These are phyloP conservation scores for Choloepus didactylus DNA, from an alignment of 2,797 vertebrate genomes.

Conservation along the genomic window DNA sequence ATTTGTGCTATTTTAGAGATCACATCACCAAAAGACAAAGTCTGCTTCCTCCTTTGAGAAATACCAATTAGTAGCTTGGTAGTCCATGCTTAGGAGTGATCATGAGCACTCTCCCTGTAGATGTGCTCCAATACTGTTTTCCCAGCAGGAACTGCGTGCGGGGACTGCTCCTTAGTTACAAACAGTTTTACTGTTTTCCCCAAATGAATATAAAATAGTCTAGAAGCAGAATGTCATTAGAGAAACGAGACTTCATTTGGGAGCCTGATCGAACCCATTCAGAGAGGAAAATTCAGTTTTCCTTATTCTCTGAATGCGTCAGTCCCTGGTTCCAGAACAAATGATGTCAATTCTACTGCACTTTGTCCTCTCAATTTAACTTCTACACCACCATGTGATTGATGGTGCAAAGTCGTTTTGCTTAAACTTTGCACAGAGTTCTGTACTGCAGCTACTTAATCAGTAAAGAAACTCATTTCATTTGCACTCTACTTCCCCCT, in stretches of 20 bases:
- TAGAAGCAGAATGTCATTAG: conserved; percentile 50
- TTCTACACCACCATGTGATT: background rate
- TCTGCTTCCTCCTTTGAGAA: conserved; percentile 42
- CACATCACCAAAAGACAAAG: background rate
- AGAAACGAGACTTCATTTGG: conserved; percentile 8
- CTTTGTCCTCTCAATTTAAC: background rate
- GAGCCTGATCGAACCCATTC: background rate
- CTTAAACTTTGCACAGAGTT: background rate
- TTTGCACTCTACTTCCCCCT: background rate
- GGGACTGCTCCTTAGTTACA: conserved; percentile 67
- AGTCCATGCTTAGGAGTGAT: background rate
- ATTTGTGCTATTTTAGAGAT: background rate
- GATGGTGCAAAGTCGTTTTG: background rate
- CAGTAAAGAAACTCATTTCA: conserved; percentile 11
- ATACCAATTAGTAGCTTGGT: conserved; percentile 18
- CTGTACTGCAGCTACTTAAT: background rate
- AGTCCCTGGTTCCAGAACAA: background rate
- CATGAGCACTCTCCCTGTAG: accelerated
- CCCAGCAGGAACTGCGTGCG: conserved; percentile 39
- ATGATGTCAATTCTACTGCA: background rate
- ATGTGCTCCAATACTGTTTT: background rate
- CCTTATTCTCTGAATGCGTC: background rate
- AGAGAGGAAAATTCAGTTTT: background rate
- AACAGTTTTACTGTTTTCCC: conserved; percentile 61
- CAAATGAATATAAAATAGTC: conserved; percentile 65